Evolutionary conservation across 2,113 vertebrate species (phyloP).

Genomic region (Phylloscopus trochilus): DNA sequence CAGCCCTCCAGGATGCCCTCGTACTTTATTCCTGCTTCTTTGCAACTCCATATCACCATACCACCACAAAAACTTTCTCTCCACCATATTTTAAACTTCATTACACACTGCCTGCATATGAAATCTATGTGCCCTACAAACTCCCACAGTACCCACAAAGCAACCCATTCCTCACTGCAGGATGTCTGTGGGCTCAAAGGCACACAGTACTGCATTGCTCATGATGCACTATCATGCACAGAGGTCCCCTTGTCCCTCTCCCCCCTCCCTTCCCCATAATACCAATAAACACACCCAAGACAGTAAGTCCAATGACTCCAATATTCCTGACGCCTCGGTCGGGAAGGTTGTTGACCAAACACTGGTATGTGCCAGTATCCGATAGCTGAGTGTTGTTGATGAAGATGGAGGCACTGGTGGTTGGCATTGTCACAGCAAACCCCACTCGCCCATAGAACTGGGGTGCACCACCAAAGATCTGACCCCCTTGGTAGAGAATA

Average conservation of each 20-base stretch:
- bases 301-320: constrained; percentile 94
- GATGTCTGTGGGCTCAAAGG: not conserved
- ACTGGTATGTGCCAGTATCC: constrained; percentile 98
- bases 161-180: not conserved
- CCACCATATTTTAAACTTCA: not conserved
- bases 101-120: not conserved
- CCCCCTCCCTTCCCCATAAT: not conserved
- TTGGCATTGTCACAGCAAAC: constrained; percentile 94
- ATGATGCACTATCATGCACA: not conserved
- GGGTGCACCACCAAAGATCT: constrained; percentile 91
- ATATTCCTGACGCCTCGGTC: constrained; percentile 94
- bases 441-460: constrained; percentile 92
- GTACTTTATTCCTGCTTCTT: not conserved
- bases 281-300: constrained; percentile 83
- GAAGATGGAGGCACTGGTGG: constrained; percentile 98
- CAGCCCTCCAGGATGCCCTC: not conserved
- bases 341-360: constrained; percentile 97
- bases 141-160: not conserved
- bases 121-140: not conserved
- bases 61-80: not conserved
- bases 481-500: constrained; percentile 96
- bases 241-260: not conserved
- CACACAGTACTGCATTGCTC: not conserved
- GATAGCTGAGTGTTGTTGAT: constrained; percentile 98
- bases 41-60: not conserved